Evolutionary conservation across 2,888 invertebrate species (phyloP).

Genomic region (Folsomia manolachei): DNA sequence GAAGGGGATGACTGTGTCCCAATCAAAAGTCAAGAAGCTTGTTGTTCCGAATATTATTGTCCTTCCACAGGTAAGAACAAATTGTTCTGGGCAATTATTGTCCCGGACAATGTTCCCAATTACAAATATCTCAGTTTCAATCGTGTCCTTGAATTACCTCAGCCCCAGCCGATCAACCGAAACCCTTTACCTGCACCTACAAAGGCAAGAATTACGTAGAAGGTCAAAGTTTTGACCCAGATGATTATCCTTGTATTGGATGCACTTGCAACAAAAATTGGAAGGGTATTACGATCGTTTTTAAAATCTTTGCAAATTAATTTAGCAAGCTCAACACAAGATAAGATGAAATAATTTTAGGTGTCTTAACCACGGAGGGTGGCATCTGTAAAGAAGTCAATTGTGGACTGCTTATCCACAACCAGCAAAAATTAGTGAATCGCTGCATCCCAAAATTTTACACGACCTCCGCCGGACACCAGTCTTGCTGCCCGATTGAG

Average conservation of each 20-base stretch:
- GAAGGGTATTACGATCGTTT: constrained; percentile 28
- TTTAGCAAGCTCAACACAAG: too few relatives aligned
- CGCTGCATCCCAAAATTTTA: constrained; percentile 43
- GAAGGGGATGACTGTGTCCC: constrained; percentile 28
- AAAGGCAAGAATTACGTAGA: constrained; percentile 39
- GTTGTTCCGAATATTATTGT: constrained; percentile 38
- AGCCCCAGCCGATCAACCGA: constrained; percentile 19
- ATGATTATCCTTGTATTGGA: constrained; percentile 42
- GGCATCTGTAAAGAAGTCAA: constrained; percentile 43
- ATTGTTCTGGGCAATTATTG: background rate
- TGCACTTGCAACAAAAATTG: constrained; percentile 42
- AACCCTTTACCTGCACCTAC: constrained; percentile 30
- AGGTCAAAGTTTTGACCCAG: constrained; percentile 42
- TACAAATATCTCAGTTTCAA: background rate
- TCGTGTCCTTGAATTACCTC: background rate
- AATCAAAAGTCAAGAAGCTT: constrained; percentile 19
- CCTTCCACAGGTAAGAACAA: background rate
- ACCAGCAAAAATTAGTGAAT: constrained; percentile 37
- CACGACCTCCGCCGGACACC: constrained; percentile 35
- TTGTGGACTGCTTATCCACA: constrained; percentile 41
- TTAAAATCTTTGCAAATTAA: background rate
- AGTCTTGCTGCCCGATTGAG: constrained; percentile 46
- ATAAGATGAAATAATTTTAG: too few relatives aligned
- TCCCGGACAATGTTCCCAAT: background rate
- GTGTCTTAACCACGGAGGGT: constrained; percentile 30